phyloP scores from a whole-genome alignment of 2,888 invertebrate genomes.

The Cephus pygmeus region DNA sequence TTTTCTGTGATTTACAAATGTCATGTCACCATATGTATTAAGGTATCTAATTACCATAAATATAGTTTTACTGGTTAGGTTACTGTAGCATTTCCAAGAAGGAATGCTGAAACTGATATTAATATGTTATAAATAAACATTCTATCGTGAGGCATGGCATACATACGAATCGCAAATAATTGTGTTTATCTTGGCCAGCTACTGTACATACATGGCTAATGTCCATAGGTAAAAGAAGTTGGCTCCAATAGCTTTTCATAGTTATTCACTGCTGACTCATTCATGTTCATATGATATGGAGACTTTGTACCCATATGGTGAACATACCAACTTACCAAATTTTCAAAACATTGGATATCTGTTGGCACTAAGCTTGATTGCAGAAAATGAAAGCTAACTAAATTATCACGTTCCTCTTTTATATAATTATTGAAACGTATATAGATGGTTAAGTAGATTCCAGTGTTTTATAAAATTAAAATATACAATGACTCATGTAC shows the following conservation, averaged over 20 bases:
- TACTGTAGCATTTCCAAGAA: not conserved
- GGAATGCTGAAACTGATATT: not conserved
- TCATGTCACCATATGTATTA: not conserved
- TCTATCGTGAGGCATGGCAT: not conserved
- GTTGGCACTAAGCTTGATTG: not conserved
- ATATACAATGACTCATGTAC: not conserved
- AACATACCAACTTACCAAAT: not conserved
- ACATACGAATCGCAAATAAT: not conserved
- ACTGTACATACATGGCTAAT: not conserved
- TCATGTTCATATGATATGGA: conserved; percentile 8
- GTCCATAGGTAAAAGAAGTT: not conserved
- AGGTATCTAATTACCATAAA: not conserved
- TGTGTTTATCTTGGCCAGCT: not conserved
- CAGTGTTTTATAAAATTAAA: not conserved
- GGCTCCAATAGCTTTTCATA: not conserved
- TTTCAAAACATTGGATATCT: not conserved
- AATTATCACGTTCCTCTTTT: not conserved
- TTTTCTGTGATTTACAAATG: not conserved
- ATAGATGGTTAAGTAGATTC: not conserved
- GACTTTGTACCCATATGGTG: conserved; percentile 6
- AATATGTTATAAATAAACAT: not conserved
- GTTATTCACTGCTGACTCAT: conserved; percentile 17
- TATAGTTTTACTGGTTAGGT: not conserved
- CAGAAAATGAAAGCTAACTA: not conserved
- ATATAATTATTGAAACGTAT: not conserved